Evolutionary conservation across 2,797 vertebrate species (phyloP).

Genomic region (Babyrousa celebensis): DNA sequence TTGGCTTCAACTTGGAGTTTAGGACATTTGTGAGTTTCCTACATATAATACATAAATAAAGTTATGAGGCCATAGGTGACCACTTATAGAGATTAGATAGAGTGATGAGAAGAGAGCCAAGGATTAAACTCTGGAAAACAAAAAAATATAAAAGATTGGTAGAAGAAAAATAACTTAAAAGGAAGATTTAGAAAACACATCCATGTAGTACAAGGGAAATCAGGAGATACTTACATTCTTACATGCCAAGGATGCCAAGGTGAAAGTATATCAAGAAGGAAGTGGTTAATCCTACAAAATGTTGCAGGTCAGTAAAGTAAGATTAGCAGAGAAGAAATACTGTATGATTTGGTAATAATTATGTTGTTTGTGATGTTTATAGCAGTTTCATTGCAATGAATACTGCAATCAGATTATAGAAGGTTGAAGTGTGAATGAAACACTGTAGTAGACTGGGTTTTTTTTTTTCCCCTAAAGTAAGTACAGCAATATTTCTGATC

Average conservation of each 20-base stretch:
- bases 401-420: not conserved
- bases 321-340: not conserved
- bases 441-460: not conserved
- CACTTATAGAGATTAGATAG: not conserved
- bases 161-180: not conserved
- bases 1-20: not conserved
- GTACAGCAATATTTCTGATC: not conserved
- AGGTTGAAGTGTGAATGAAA: not conserved
- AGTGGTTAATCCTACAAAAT: not conserved
- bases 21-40: not conserved
- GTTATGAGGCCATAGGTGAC: not conserved
- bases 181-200: not conserved
- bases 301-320: not conserved
- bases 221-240: not conserved
- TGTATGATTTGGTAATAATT: not conserved
- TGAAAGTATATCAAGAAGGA: not conserved
- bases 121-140: not conserved
- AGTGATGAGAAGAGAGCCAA: not conserved
- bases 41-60: not conserved
- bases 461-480: not conserved
- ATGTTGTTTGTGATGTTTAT: not conserved
- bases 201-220: not conserved
- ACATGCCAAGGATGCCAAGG: not conserved
- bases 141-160: constrained; percentile 6
- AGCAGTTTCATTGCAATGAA: not conserved